Percentiles rank a stretch among this genome's conserved stretches.
Conservation (phyloP, 2,888 invertebrate genomes). For the Autographa gamma region DNA sequence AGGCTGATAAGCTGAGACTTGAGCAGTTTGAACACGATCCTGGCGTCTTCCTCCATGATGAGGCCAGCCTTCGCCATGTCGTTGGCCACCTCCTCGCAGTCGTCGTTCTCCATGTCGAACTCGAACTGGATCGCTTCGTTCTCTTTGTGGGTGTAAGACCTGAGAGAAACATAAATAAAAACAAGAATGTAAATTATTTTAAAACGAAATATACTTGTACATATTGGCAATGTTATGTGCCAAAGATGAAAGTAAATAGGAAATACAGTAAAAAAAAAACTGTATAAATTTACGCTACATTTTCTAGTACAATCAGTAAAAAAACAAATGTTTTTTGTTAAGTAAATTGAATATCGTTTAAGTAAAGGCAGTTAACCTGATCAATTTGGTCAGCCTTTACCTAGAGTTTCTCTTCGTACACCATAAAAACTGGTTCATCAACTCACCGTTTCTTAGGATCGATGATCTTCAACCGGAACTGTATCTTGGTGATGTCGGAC, state of each 20-base stretch:
- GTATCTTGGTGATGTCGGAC: constrained; percentile 92
- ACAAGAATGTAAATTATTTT: too few relatives aligned
- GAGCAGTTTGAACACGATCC: constrained; percentile 96
- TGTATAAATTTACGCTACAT: too few relatives aligned
- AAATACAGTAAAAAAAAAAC: too few relatives aligned
- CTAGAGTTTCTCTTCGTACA: neutral
- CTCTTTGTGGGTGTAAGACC: constrained; percentile 98
- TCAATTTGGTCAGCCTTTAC: too few relatives aligned
- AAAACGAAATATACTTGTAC: too few relatives aligned
- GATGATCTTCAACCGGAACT: constrained; percentile 97
- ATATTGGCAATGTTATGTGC: too few relatives aligned
- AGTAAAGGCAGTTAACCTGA: too few relatives aligned
- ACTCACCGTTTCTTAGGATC: constrained; percentile 97
- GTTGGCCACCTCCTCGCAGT: constrained; percentile 97
- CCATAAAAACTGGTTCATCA: too few relatives aligned
- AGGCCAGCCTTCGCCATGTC: constrained; percentile 98
- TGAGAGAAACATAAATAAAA: constrained; percentile 58
- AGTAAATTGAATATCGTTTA: too few relatives aligned
- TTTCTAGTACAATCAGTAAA: too few relatives aligned
- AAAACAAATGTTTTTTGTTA: too few relatives aligned
- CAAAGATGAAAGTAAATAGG: too few relatives aligned
- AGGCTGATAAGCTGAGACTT: constrained; percentile 95
- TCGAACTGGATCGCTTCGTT: constrained; percentile 99
- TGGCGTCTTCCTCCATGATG: constrained; percentile 98
- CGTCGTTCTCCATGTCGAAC: constrained; percentile 97